A percentile compares a stretch with the other conserved stretches of the same genome.
Conservation (phyloP, 1,140 invertebrate species). For the Aphis craccivora region DNA sequence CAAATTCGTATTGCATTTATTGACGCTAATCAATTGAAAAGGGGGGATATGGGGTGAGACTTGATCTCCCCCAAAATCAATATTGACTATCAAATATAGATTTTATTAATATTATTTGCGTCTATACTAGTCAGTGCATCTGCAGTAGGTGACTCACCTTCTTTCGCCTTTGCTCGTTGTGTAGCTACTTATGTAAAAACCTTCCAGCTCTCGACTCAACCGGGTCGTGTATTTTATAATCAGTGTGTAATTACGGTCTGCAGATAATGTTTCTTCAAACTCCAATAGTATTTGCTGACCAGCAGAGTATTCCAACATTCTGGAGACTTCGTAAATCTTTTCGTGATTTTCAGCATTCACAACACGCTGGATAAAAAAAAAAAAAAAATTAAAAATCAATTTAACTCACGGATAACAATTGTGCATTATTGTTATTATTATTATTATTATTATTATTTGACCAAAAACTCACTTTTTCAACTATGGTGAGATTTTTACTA, state of each 20-base stretch:
- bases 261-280: constrained; percentile 78
- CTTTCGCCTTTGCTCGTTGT: constrained; percentile 75
- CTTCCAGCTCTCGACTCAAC: constrained; percentile 81
- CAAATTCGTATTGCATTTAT: neutral
- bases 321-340: constrained; percentile 70
- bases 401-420: neutral
- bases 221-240: constrained; percentile 83
- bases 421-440: neutral
- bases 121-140: neutral
- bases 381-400: constrained; percentile 26
- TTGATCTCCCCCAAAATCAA: neutral
- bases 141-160: constrained; percentile 71
- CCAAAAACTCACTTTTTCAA: constrained; percentile 72
- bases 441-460: neutral
- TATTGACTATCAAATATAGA: neutral
- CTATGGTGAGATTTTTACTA: constrained; percentile 87
- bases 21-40: neutral
- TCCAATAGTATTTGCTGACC: constrained; percentile 88
- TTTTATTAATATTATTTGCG: neutral
- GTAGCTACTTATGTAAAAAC: constrained; percentile 93
- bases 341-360: constrained; percentile 75
- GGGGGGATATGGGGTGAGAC: neutral
- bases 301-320: constrained; percentile 79
- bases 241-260: constrained; percentile 83
- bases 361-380: constrained; percentile 68